Percentiles rank a stretch among this genome's conserved stretches.
Conservation (phyloP, 2,113 vertebrate species). For the Erinaceus europaeus region DNA sequence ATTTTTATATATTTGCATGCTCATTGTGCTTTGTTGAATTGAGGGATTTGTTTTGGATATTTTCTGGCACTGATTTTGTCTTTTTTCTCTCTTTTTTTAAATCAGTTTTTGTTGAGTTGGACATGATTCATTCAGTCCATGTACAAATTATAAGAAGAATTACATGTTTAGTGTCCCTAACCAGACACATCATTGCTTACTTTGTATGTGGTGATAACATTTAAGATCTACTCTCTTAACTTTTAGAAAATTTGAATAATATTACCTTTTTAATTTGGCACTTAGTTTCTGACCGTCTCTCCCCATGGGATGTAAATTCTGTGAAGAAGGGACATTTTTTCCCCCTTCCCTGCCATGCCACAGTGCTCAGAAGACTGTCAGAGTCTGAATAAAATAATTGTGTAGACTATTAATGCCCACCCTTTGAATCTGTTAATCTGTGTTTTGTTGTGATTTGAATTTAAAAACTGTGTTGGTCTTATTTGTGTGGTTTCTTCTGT, state of each 20-base stretch:
- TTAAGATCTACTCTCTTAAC: too few species aligned
- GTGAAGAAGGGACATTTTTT: neutral
- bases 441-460: neutral
- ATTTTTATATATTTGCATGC: too few species aligned
- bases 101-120: too few species aligned
- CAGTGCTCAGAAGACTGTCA: neutral
- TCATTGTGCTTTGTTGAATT: neutral
- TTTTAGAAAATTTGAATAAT: too few species aligned
- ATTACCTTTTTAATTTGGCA: constrained; percentile 20
- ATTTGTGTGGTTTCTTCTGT: neutral
- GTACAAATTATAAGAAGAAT: too few species aligned
- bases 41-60: neutral
- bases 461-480: neutral
- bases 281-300: neutral
- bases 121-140: too few species aligned
- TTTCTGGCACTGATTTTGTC: neutral
- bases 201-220: too few species aligned
- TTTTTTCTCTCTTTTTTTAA: too few species aligned
- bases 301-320: neutral
- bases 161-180: too few species aligned
- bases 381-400: neutral
- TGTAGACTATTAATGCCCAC: neutral
- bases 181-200: too few species aligned
- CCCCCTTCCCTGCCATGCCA: neutral
- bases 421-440: neutral